These are phyloP conservation scores for Sigmodon hispidus DNA, from an alignment of 2,113 vertebrate genomes.

Conservation along the genomic window DNA sequence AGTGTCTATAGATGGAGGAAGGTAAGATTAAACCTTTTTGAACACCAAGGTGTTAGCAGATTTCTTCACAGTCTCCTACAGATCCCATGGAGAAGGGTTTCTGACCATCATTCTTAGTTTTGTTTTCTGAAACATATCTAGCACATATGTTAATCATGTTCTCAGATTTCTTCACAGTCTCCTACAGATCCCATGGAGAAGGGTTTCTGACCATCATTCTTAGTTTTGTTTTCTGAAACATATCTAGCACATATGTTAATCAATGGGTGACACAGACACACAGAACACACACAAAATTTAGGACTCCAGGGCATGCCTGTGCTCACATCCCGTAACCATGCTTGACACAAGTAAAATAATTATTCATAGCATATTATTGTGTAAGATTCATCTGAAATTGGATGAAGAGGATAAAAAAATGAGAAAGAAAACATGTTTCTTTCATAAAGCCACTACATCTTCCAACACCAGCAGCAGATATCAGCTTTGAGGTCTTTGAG, in stretches of 20 bases:
- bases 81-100: not conserved
- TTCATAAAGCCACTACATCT: not conserved
- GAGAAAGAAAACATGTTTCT: not conserved
- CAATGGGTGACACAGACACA: not conserved
- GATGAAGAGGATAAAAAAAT: not conserved
- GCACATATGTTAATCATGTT: not conserved
- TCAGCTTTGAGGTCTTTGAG: not conserved
- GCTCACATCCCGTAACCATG: rapidly evolving
- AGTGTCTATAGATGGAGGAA: not conserved
- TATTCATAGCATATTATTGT: not conserved
- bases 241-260: not conserved
- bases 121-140: not conserved
- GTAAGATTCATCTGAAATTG: not conserved
- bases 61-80: not conserved
- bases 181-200: not conserved
- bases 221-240: not conserved
- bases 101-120: not conserved
- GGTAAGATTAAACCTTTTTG: not conserved
- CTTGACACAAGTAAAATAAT: not conserved
- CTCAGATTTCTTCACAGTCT: not conserved
- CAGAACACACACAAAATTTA: no score
- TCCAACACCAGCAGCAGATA: not conserved
- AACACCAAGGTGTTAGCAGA: not conserved
- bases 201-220: not conserved
- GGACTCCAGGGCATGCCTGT: not conserved